phyloP scores from a whole-genome alignment of 2,113 vertebrate species.

The Tetrax tetrax region DNA sequence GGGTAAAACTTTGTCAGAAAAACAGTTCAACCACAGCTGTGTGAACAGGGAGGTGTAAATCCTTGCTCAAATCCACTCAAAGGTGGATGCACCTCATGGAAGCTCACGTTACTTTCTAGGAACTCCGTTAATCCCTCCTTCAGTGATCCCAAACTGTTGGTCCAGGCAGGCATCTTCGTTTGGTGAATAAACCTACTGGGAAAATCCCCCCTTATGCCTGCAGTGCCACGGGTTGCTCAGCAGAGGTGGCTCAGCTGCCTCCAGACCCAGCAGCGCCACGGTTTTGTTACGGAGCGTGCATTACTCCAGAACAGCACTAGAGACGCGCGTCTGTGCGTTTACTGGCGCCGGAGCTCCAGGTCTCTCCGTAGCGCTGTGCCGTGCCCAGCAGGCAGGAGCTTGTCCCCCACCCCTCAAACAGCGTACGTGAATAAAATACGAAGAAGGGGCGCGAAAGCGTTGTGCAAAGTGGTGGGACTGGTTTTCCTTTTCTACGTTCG shows the following conservation, averaged over 20 bases:
- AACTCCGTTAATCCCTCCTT: not conserved
- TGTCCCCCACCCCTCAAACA: not conserved
- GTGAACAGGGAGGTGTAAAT: not conserved
- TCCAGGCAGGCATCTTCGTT: not conserved
- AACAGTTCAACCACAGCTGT: not conserved
- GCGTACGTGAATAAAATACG: not conserved
- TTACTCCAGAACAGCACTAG: not conserved
- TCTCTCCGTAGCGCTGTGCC: accelerated
- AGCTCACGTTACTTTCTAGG: not conserved
- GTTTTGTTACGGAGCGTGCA: accelerated
- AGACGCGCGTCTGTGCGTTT: not conserved
- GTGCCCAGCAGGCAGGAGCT: not conserved
- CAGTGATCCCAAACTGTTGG: not conserved
- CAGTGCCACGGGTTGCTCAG: too few species aligned
- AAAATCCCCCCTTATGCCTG: not conserved
- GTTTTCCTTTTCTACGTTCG: not conserved
- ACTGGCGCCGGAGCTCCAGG: not conserved
- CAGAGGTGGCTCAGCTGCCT: not conserved
- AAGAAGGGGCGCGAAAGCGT: not conserved
- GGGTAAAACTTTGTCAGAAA: not conserved
- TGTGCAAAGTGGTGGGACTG: not conserved
- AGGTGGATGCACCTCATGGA: not conserved
- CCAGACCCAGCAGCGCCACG: not conserved
- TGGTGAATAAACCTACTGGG: not conserved
- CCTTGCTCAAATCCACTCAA: not conserved